Percentiles rank a stretch among this genome's conserved stretches.
Conservation (phyloP, 2,888 invertebrate species). For the Orthosia cruda region DNA sequence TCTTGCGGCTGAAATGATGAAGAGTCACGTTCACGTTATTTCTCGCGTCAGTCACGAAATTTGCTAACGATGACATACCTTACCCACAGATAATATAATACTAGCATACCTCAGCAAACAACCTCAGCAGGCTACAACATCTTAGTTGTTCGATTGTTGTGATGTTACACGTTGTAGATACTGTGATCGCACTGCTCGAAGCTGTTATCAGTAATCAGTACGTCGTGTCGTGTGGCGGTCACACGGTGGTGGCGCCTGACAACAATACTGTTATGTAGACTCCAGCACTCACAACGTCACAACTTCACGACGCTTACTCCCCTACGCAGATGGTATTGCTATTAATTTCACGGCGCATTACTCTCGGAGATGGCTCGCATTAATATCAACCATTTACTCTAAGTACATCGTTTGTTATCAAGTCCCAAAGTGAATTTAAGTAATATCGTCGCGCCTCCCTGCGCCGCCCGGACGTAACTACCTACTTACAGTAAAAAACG, state of each 20-base stretch:
- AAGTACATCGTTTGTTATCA: slow-evolving; percentile 57
- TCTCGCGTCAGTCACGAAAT: not conserved
- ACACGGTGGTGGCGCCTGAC: not conserved
- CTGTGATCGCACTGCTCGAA: not conserved
- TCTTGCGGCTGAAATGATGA: too few relatives aligned
- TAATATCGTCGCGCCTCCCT: slow-evolving; percentile 12
- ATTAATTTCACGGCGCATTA: slow-evolving; percentile 61
- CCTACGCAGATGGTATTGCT: slow-evolving; percentile 22
- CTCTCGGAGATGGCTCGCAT: slow-evolving; percentile 46
- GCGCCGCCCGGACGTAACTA: not conserved
- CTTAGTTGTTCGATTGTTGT: not conserved
- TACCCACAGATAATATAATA: too few relatives aligned
- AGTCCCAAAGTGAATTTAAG: slow-evolving; percentile 54
- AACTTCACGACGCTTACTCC: not conserved
- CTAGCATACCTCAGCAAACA: too few relatives aligned
- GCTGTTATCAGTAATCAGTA: not conserved
- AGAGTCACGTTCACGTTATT: too few relatives aligned
- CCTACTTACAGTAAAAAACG: not conserved
- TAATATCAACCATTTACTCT: slow-evolving; percentile 58
- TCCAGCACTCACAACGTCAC: not conserved
- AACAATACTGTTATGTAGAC: not conserved
- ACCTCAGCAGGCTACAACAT: too few relatives aligned
- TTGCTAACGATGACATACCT: not conserved
- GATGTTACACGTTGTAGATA: too few relatives aligned
- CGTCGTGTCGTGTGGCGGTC: not conserved